phyloP scores from a whole-genome alignment of 2,113 vertebrate species.

The Percina caprodes region DNA sequence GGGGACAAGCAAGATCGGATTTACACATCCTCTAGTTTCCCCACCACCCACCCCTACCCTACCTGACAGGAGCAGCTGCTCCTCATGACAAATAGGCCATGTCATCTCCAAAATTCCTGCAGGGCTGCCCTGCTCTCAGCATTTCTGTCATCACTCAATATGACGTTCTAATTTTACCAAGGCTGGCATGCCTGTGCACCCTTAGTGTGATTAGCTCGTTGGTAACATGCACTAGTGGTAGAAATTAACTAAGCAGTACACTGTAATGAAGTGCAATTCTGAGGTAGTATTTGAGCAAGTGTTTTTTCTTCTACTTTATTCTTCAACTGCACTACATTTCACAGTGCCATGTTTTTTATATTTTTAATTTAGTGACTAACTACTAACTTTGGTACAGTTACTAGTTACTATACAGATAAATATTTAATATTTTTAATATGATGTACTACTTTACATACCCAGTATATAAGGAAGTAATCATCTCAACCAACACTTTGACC shows the following conservation, averaged over 20 bases:
- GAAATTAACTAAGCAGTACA: neutral
- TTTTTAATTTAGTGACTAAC: too few relatives aligned
- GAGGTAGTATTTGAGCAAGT: neutral
- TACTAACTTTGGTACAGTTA: neutral
- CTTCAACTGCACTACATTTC: neutral
- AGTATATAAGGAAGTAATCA: neutral
- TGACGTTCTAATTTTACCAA: slow-evolving; percentile 85
- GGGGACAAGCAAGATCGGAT: slow-evolving; percentile 59
- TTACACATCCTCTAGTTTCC: slow-evolving; percentile 57
- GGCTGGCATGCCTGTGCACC: slow-evolving; percentile 21
- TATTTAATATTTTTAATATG: neutral
- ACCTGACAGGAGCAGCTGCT: slow-evolving; percentile 85
- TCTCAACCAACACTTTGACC: too few relatives aligned
- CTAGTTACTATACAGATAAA: neutral
- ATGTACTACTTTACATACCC: neutral
- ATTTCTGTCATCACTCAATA: slow-evolving; percentile 85
- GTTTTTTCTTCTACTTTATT: neutral
- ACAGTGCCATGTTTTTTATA: neutral
- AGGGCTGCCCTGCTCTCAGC: slow-evolving; percentile 78
- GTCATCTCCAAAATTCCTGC: slow-evolving; percentile 80
- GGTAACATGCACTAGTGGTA: neutral
- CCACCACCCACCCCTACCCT: slow-evolving; percentile 13
- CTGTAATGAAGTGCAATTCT: neutral
- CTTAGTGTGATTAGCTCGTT: neutral
- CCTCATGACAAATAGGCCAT: slow-evolving; percentile 76